Evolutionary conservation across 2,797 vertebrate genomes (phyloP).

Genomic region (Sylvilagus floridanus): DNA sequence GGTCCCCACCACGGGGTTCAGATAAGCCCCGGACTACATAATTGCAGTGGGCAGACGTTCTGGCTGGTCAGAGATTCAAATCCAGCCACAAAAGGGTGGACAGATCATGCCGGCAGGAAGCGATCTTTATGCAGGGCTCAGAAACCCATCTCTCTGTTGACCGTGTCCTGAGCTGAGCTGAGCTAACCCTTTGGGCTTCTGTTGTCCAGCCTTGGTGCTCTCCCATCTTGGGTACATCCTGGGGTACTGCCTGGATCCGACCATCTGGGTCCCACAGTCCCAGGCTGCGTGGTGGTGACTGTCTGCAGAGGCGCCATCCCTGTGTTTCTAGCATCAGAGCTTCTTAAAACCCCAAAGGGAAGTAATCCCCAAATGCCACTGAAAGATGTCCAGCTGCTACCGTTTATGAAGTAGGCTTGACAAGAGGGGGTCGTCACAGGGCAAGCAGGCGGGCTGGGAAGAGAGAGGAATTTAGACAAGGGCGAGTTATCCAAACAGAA

Average conservation of each 20-base stretch:
- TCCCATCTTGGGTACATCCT: slow-evolving; percentile 75
- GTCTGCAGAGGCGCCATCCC: slow-evolving; percentile 89
- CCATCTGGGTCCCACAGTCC: slow-evolving; percentile 87
- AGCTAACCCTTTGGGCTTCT: slow-evolving; percentile 47
- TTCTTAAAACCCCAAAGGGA: slow-evolving; percentile 93
- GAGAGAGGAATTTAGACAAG: slow-evolving; percentile 85
- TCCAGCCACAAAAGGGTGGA: slow-evolving; percentile 65
- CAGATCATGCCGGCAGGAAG: slow-evolving; percentile 65
- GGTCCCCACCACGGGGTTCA: neutral
- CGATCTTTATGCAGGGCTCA: neutral
- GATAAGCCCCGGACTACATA: slow-evolving; percentile 10
- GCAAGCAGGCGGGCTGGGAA: slow-evolving; percentile 67
- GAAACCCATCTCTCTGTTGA: slow-evolving; percentile 59
- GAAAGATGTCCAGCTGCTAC: slow-evolving; percentile 92
- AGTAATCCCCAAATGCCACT: slow-evolving; percentile 91
- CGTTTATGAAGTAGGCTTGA: slow-evolving; percentile 90
- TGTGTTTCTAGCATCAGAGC: slow-evolving; percentile 88
- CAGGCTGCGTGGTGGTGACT: slow-evolving; percentile 89
- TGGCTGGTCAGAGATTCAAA: slow-evolving; percentile 77
- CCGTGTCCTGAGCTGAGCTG: slow-evolving; percentile 24
- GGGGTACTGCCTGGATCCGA: slow-evolving; percentile 76
- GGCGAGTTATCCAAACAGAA: slow-evolving; percentile 88
- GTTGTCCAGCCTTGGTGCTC: slow-evolving; percentile 78
- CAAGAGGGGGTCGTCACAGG: slow-evolving; percentile 74
- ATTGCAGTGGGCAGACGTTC: slow-evolving; percentile 52